Percentiles rank a stretch among this genome's conserved stretches.
Evolutionary conservation across 2,888 invertebrate genomes (phyloP).

Genomic region (Hybos culiciformis): DNA sequence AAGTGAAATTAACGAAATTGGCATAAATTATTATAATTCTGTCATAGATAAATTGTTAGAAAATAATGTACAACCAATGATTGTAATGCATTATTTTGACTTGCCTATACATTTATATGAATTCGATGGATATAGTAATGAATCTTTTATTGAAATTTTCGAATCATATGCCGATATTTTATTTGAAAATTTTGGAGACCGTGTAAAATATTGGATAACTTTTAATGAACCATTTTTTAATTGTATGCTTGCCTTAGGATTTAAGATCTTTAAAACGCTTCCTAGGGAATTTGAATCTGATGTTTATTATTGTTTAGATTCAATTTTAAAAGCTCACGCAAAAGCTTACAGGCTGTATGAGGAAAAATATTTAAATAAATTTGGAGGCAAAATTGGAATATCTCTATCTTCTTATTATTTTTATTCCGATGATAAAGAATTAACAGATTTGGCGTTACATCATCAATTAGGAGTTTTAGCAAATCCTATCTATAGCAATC

Average conservation of each 20-base stretch:
- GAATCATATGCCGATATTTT: conserved; percentile 38
- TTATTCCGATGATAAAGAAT: conserved; percentile 17
- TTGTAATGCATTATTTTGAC: conserved; percentile 45
- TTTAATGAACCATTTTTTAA: conserved; percentile 42
- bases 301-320: conserved; percentile 39
- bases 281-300: conserved; percentile 35
- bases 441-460: conserved; percentile 21
- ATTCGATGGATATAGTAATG: conserved; percentile 39
- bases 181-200: conserved; percentile 37
- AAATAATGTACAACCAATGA: conserved; percentile 45
- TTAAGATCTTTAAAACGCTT: conserved; percentile 22
- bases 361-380: conserved; percentile 26
- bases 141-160: conserved; percentile 36
- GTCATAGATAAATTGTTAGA: conserved; percentile 46
- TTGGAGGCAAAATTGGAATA: conserved; percentile 26
- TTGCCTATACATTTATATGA: conserved; percentile 40
- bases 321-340: conserved; percentile 42
- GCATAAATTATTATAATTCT: conserved; percentile 49
- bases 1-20: conserved; percentile 42
- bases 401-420: conserved; percentile 21
- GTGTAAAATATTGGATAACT: conserved; percentile 41
- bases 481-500: conserved; percentile 24
- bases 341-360: conserved; percentile 35
- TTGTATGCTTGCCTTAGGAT: conserved; percentile 38
- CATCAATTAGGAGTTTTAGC: conserved; percentile 28